A percentile compares a stretch with the other conserved stretches of the same genome.
Evolutionary conservation across 2,113 vertebrate genomes (phyloP).

Genomic region (Charadrius vociferus): DNA sequence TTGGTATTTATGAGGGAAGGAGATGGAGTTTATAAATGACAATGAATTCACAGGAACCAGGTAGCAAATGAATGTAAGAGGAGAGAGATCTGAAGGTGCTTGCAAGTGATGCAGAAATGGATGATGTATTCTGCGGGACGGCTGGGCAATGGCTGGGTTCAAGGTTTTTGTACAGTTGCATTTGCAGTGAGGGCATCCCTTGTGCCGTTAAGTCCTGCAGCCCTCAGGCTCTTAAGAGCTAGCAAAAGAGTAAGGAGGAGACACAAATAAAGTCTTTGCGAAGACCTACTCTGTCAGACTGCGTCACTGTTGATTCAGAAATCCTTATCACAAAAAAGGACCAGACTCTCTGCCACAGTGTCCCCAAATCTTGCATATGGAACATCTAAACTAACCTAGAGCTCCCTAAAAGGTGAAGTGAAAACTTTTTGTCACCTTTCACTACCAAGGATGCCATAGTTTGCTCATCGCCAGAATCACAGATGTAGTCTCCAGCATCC

Average conservation of each 20-base stretch:
- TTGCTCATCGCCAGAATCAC: neutral
- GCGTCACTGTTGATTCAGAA: neutral
- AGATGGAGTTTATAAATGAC: neutral
- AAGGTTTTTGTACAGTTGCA: neutral
- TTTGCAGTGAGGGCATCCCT: neutral
- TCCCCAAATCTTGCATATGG: too few species aligned
- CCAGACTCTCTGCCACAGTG: neutral
- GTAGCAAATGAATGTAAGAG: neutral
- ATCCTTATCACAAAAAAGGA: neutral
- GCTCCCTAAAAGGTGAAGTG: neutral
- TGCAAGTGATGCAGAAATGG: neutral
- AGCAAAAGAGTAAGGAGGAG: neutral
- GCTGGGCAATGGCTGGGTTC: neutral
- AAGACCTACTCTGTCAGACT: neutral
- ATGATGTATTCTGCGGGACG: neutral
- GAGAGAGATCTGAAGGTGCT: neutral
- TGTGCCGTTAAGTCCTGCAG: neutral
- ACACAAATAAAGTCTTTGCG: neutral
- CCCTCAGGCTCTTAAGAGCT: neutral
- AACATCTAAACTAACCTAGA: neutral
- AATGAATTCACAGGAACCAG: neutral
- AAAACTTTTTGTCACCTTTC: neutral
- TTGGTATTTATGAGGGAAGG: neutral
- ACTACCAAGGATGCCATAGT: neutral
- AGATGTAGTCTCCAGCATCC: slow-evolving; percentile 29